phyloP scores from a whole-genome alignment of 1,140 invertebrate genomes.

The Drosophila murphyi region DNA sequence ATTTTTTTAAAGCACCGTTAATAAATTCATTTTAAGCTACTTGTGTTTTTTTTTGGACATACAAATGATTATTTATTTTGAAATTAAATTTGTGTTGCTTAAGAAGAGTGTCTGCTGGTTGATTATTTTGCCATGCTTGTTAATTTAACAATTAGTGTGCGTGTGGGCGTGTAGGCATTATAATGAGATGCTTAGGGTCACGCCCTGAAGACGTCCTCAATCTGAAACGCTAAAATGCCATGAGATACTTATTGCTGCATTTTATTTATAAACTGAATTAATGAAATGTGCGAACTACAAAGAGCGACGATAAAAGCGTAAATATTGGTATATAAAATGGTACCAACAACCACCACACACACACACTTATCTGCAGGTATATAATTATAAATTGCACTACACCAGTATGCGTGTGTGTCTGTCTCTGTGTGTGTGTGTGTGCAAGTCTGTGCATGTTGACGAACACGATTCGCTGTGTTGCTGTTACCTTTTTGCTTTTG shows the following conservation, averaged over 20 bases:
- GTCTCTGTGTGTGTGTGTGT: conserved; percentile 10
- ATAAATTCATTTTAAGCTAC: too few species aligned
- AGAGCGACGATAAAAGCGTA: conserved; percentile 17
- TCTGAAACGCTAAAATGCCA: neutral
- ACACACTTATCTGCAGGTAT: conserved; percentile 3
- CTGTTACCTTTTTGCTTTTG: conserved; percentile 17
- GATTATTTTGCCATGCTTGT: neutral
- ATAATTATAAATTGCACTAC: conserved; percentile 5
- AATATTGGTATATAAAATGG: conserved; percentile 16
- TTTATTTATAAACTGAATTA: conserved; percentile 41
- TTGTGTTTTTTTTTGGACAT: too few species aligned
- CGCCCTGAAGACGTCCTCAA: conserved; percentile 11
- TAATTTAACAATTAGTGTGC: conserved; percentile 36
- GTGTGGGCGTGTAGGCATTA: conserved; percentile 9
- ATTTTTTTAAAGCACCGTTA: too few species aligned
- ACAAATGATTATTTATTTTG: too few species aligned
- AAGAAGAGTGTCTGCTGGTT: too few species aligned
- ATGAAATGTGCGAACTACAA: conserved; percentile 14
- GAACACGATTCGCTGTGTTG: conserved; percentile 6
- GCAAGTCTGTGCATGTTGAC: neutral
- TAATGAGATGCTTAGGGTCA: conserved; percentile 11
- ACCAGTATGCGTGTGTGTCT: neutral
- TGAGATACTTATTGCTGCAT: conserved; percentile 12
- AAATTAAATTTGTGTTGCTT: neutral
- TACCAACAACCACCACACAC: neutral